Base-by-base conservation (phyloP, 2,888 invertebrate genomes). In the Drosophila sordidapex region DNA sequence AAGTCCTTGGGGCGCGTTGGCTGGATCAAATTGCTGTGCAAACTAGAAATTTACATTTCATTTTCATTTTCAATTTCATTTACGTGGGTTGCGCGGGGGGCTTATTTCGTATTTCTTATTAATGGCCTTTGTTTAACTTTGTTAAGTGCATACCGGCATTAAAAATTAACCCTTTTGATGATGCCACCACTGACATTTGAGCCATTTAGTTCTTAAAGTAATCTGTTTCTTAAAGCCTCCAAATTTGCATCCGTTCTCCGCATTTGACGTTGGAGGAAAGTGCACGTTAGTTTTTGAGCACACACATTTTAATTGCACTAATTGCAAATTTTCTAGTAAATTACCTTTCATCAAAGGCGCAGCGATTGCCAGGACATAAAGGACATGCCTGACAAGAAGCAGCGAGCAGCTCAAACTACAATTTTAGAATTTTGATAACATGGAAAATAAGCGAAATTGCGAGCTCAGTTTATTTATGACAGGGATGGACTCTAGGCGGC, bases 311-410 rank as follows among this genome's bases (percentile, higher is more conserved):
- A 91, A 85, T 84, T 88, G 76, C 69, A 84, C 89, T 91, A 91
- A 91, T 91, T 91, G 87, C 82, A 86, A 84, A 91, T 89, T 91
- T 91, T 91, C 91, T 87, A 81, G 68, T 90, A 83, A 83, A 91
- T 91, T 91, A 91, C 86, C 90, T 91, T 83, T 79, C 73, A 64
- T 63, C 67, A 52, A 79, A 72, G 79, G 68, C 74, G 66, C 67
- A 66, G 49, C 52, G 65, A 21, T 60, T 51, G 73, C 57, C 49
- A 63, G 67, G 49, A 63, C 53, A 58, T 53, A 29, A 40, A 58
- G 65, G 27, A 67, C 46, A 49, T 51, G 52, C 40, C 43, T 27
- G 61, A 62, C 51, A 51, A 52, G 52, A 46, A 56, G 68, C 71
- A 70, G 57, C 38, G 54, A 54, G 52, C 35, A 71, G 76, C 66